phyloP scores from a whole-genome alignment of 2,888 invertebrate species.

The Urechis unicinctus region DNA sequence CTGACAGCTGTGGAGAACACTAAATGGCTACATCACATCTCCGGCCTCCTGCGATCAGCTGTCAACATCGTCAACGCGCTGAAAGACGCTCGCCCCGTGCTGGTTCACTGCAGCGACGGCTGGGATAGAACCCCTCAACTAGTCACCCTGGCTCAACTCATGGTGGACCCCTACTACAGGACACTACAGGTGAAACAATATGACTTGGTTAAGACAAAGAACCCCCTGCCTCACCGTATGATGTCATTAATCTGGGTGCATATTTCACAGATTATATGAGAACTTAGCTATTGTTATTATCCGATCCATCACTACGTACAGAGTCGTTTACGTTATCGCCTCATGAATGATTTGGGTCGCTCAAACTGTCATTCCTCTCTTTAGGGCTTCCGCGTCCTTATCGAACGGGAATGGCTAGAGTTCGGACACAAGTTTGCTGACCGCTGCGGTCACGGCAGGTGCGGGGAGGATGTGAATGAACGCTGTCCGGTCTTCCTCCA shows the following conservation, averaged over 20 bases:
- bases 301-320: too few relatives aligned
- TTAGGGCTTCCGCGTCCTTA: constrained; percentile 85
- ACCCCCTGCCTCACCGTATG: background rate
- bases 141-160: constrained; percentile 81
- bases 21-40: constrained; percentile 85
- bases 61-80: constrained; percentile 66
- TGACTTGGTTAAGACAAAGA: background rate
- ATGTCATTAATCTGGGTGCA: background rate
- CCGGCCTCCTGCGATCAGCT: constrained; percentile 74
- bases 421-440: constrained; percentile 98
- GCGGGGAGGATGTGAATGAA: constrained; percentile 84
- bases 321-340: too few relatives aligned
- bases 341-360: too few relatives aligned
- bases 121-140: constrained; percentile 99
- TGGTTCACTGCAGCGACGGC: constrained; percentile 97
- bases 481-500: constrained; percentile 95
- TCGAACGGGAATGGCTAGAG: constrained; percentile 94
- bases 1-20: constrained; percentile 79
- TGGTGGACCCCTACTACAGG: constrained; percentile 89
- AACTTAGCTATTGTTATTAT: too few relatives aligned
- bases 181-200: constrained; percentile 80
- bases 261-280: background rate
- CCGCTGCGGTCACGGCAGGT: constrained; percentile 62
- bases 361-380: background rate
- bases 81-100: constrained; percentile 75